Evolutionary conservation across 2,113 vertebrate genomes (phyloP).

Genomic region (Semnornis frantzii): DNA sequence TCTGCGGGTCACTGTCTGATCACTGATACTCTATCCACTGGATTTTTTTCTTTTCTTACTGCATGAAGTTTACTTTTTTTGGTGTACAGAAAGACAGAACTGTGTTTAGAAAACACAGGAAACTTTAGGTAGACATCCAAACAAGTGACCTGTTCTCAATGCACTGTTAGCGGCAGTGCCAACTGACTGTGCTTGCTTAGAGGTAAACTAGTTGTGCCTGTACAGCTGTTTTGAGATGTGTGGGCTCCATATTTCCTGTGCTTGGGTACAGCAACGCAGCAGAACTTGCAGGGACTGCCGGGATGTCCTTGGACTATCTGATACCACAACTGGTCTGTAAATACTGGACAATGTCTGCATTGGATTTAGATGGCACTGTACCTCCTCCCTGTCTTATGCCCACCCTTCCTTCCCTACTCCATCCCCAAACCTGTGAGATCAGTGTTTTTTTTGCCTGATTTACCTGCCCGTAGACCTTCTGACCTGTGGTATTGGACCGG

Average conservation of each 20-base stretch:
- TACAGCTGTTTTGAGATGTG: not conserved
- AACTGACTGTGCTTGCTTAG: not conserved
- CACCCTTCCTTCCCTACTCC: rapidly evolving
- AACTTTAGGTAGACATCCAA: not conserved
- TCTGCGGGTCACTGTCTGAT: constrained; percentile 3
- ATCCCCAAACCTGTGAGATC: not conserved
- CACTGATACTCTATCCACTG: not conserved
- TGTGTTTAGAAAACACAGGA: not conserved
- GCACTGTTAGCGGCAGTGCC: not conserved
- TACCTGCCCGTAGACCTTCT: not conserved
- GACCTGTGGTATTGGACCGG: not conserved
- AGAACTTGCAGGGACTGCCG: not conserved
- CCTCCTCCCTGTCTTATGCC: not conserved
- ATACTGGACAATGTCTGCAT: rapidly evolving
- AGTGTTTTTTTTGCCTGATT: rapidly evolving
- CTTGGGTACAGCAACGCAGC: not conserved
- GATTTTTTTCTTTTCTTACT: not conserved
- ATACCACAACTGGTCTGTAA: not conserved
- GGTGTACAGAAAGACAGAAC: not conserved
- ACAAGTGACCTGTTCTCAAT: not conserved
- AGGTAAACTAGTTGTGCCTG: not conserved
- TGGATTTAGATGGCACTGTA: not conserved
- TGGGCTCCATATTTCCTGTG: not conserved
- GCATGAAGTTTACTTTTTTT: not conserved
- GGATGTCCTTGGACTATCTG: not conserved